These are phyloP conservation scores for Coreoperca whiteheadi DNA, from an alignment of 2,113 vertebrate species.

Conservation along the genomic window DNA sequence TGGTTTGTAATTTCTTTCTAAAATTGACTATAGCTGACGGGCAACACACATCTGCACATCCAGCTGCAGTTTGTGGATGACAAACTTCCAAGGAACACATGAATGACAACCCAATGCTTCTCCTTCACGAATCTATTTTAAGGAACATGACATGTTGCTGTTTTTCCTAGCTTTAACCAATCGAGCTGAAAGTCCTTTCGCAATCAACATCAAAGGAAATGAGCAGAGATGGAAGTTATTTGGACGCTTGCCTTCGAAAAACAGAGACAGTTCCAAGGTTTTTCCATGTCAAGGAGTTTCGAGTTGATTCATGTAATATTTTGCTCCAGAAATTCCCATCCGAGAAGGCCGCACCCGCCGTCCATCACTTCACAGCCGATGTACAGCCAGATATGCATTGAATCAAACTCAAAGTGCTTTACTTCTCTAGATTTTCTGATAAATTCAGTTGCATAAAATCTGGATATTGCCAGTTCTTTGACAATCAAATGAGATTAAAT, in stretches of 20 bases:
- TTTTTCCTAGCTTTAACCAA: background rate
- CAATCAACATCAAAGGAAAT: background rate
- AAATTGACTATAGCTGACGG: background rate
- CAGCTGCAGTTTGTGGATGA: background rate
- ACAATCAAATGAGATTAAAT: background rate
- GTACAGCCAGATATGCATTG: background rate
- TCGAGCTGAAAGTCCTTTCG: background rate
- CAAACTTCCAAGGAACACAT: slow-evolving; percentile 36
- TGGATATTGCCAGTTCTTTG: no score
- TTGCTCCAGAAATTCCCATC: slow-evolving; percentile 13
- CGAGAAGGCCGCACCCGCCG: background rate
- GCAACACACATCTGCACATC: slow-evolving; percentile 2
- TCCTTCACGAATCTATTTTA: background rate
- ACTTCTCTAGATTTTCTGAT: slow-evolving; percentile 1
- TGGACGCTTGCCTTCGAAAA: slow-evolving; percentile 3
- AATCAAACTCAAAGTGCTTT: background rate
- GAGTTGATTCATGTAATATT: slow-evolving; percentile 15
- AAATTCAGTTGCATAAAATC: background rate
- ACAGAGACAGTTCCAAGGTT: background rate
- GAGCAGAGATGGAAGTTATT: background rate
- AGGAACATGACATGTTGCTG: background rate
- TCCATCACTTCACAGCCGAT: slow-evolving; percentile 2
- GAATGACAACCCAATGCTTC: background rate
- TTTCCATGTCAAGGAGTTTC: slow-evolving; percentile 5
- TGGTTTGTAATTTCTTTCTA: background rate